A percentile compares a stretch with the other conserved stretches of the same genome.
phyloP scores from a whole-genome alignment of 2,888 invertebrate genomes.

The Ischnus inquisitorius region DNA sequence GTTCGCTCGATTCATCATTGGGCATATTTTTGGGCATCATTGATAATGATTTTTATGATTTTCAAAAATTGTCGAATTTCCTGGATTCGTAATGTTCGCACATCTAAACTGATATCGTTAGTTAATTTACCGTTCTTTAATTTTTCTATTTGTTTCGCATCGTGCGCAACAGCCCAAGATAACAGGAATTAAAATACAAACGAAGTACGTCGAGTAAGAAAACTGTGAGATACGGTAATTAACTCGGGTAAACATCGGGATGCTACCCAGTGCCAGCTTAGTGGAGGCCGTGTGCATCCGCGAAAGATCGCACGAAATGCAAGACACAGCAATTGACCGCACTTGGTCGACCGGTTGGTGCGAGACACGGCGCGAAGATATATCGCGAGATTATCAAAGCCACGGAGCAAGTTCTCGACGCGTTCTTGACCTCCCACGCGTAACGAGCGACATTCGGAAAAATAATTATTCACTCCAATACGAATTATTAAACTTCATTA shows the following conservation, averaged over 20 bases:
- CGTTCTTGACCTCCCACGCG: constrained; percentile 34
- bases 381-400: no score
- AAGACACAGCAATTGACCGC: no score
- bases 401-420: constrained; percentile 7
- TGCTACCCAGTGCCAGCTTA: no score
- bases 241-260: neutral
- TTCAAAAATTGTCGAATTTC: no score
- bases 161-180: neutral
- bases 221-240: constrained; percentile 38
- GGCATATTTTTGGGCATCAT: no score
- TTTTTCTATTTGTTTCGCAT: neutral
- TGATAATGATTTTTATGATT: neutral
- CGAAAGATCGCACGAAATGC: no score
- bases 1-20: constrained; percentile 3
- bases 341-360: no score
- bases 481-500: no score
- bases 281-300: no score
- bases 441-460: constrained; percentile 10
- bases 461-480: no score
- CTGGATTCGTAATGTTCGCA: neutral
- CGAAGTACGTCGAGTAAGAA: constrained; percentile 3
- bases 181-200: constrained; percentile 14
- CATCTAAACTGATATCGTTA: neutral
- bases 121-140: neutral
- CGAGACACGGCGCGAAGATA: no score